Base-by-base conservation (phyloP, 2,113 vertebrate species). In the Zingel zingel region DNA sequence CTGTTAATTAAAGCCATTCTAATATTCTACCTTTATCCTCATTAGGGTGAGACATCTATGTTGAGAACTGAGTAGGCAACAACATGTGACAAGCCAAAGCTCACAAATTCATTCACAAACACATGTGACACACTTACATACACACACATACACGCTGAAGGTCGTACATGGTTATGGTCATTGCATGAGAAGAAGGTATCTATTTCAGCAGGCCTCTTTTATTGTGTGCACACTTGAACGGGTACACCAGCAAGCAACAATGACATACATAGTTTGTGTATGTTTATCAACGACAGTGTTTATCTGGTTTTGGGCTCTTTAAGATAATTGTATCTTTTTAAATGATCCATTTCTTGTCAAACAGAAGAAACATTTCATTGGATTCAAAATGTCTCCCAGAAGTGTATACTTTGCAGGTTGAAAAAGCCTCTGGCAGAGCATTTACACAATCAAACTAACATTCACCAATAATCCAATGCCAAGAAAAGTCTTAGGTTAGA, bases 21-120 rank as follows among this genome's bases (percentile, higher is more conserved):
- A 88, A 89, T 91, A 77, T 65, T 81, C 77, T 86, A 88, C 88
- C 85, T 90, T 83, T 82, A 83, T 78, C 82, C 88, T 88, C 80
- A 84, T 91, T 86, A 82, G 56, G 70, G 43, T 13, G 45, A 74
- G 54, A 84, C 84, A 79, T 73, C 61, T 63, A 18, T 74, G 86
- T 77, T 63, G 58, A 64, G 72, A 66, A 58, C 25, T 6, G 66
- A 68, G 64, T 36, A 4, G 27, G 77, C 61, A 19, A 39, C 45
- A 76, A 53, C 47, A 59, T 64, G 83, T 48, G 72, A 78, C 54
- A 68, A 74, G 76, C 64, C 79, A 61, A 71, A 51, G 75, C 57
- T 76, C 73, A 76, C 47, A 78, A 50, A 81, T 72, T 64, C 82
- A 77, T 74, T 48, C 64, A 70, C 19, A 19, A 68, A 77, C 79